Conservation (phyloP, 2,888 invertebrate species). For the Perithous albicinctus region DNA sequence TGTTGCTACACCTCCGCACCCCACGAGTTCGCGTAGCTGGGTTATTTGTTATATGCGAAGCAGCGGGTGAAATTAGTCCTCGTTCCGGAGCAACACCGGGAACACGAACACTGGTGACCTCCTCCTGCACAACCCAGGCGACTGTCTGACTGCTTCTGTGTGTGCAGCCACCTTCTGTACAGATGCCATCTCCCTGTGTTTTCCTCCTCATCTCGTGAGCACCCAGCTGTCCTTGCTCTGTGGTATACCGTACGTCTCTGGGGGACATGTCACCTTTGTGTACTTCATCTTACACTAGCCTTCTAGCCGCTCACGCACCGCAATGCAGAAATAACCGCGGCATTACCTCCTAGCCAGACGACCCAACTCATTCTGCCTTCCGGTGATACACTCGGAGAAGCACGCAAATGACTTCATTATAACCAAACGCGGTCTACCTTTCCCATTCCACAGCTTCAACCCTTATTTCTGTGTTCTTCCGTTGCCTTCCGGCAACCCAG, state of each 20-base stretch:
- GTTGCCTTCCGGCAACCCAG: conserved; percentile 25
- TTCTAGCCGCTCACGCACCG: conserved; percentile 12
- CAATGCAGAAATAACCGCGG: conserved; percentile 37
- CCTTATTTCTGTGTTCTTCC: neutral
- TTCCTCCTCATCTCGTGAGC: conserved; percentile 19
- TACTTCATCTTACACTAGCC: conserved; percentile 27
- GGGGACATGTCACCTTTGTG: conserved; percentile 28
- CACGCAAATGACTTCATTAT: conserved; percentile 82
- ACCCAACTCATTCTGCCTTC: conserved; percentile 49
- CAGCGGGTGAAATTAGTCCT: conserved; percentile 79
- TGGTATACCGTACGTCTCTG: neutral
- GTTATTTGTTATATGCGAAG: conserved; percentile 77
- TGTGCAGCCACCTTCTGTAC: neutral
- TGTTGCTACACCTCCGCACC: neutral
- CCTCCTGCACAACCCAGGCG: conserved; percentile 26
- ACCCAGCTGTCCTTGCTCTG: conserved; percentile 28
- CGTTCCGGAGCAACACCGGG: conserved; percentile 69
- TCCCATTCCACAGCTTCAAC: conserved; percentile 27
- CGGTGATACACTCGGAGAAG: conserved; percentile 64
- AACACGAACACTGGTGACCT: conserved; percentile 38
- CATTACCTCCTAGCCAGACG: conserved; percentile 41
- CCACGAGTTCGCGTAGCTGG: conserved; percentile 12
- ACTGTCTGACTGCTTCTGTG: conserved; percentile 55
- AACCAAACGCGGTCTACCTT: conserved; percentile 70
- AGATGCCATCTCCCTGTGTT: neutral